Base-by-base conservation (phyloP, 2,888 invertebrate species). In the Drosophila recens region DNA sequence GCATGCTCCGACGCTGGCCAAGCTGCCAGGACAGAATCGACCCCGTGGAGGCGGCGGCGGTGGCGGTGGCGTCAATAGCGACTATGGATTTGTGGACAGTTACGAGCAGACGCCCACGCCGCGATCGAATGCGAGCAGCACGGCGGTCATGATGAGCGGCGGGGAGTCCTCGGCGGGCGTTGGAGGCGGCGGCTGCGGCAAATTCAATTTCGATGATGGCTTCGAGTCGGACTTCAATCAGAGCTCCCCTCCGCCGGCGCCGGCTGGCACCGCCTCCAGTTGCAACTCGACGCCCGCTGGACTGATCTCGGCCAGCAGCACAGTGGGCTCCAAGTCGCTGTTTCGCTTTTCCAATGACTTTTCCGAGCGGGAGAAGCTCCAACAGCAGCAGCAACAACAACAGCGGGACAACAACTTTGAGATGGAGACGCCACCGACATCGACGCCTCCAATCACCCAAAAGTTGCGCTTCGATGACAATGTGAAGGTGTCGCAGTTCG, bases 381-480 rank as follows among this genome's bases (percentile, higher is more conserved):
- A 87, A 51, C 89, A 88, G 53, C 89, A 89, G 42, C 72, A 56
- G 4, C 69, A 64, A 20, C 17, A 10, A 58, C 86, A 83, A 42
- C 89, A 80, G 46, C 67, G 62, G 13, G 68, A 64, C 15, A 34
- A 3, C 36, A 67, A 82, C 52, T 80, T 87, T 43, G 90, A 90
- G 5, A 58, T 76, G 63, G 87, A 87, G 15, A 72, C 87, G 8
- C 80, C 87, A 8, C 71, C 83, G 0, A 80, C 82, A 9, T 63
- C 83, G 9, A 85, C 90, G 63, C 90, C 91, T 3, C 80, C 87
- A 23, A 89, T 90, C 27, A 91, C 90, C 1, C 93, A 92, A 56
- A 93, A 93, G 66, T 70, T 93, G 38, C 93, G 94, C 80, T 96
- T 96, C 90, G 96, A 96, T 88, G 96, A 96, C 90, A 96, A 96